Evolutionary conservation across 2,113 vertebrate genomes (phyloP).

Genomic region (Chloropsis cyanopogon): DNA sequence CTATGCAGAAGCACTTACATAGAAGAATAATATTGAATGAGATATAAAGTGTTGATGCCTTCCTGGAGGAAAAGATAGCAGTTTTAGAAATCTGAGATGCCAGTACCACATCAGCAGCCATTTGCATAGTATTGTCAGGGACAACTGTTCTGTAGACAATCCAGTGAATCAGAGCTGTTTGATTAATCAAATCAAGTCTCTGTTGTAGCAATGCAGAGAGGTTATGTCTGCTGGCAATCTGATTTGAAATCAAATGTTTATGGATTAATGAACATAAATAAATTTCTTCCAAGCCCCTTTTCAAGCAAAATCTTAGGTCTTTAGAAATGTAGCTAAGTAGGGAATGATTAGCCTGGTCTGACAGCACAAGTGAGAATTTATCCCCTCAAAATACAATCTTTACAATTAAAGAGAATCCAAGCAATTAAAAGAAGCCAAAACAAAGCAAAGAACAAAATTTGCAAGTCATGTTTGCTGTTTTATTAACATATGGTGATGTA

Average conservation of each 20-base stretch:
- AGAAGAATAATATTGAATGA: not conserved
- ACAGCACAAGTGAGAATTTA: slow-evolving; percentile 20
- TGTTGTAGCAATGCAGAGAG: slow-evolving; percentile 67
- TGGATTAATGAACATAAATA: slow-evolving; percentile 63
- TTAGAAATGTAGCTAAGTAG: slow-evolving; percentile 42
- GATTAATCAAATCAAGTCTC: slow-evolving; percentile 74
- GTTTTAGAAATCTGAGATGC: not conserved
- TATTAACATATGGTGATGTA: slow-evolving; percentile 10
- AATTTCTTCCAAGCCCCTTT: slow-evolving; percentile 59
- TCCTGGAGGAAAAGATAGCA: not conserved
- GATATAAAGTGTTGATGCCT: not conserved
- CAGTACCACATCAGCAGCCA: not conserved
- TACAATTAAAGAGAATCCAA: slow-evolving; percentile 26
- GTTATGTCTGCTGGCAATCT: slow-evolving; percentile 61
- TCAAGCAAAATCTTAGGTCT: slow-evolving; percentile 17
- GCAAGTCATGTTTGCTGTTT: not conserved
- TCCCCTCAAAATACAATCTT: not conserved
- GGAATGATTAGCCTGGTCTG: slow-evolving; percentile 30
- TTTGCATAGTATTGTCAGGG: slow-evolving; percentile 45
- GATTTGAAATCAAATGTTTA: slow-evolving; percentile 67
- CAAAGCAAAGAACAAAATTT: slow-evolving; percentile 19
- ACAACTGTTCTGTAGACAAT: slow-evolving; percentile 58
- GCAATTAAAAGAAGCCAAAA: slow-evolving; percentile 27
- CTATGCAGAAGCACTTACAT: not conserved
- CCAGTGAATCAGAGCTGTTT: slow-evolving; percentile 63